Evolutionary conservation across 2,888 invertebrate genomes (phyloP), one percentile per base, ranked within the genome.

Genomic region (Mellilla xanthometata): DNA sequence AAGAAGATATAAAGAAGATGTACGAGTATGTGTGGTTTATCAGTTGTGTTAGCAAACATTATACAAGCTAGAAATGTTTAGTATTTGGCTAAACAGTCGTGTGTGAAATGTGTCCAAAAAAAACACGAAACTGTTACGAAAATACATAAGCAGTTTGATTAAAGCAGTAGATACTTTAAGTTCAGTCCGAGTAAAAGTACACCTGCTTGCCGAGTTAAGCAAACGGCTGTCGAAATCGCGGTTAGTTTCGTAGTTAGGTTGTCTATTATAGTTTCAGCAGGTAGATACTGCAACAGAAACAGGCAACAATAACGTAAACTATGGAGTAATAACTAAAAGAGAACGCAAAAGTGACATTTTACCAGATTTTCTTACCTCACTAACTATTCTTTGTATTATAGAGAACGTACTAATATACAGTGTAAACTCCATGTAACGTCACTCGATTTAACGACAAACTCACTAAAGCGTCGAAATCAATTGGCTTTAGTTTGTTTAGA

Each of bases 311-410:
- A 45, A 47, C 43, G 54, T 48, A 53, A 57, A 53, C 50, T 46
- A 40, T 56, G 52, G 49, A 49, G 53, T 57, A 61, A 61, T 39
- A 46, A 44, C 43, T 9, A 33, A 48, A 54, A 54, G 45, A 48
- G 52, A 56, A 58, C 52, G 52, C 33, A 51, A 48, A 59, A 59
- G 52, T 56, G 52, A 49, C 50, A 59, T 58, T 58, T 59, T 59
- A 55, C 48, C 49, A 56, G 50, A 57, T 58, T 58, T 58, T 57
- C 49, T 41, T 49, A 46, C 53, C 49, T 56, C 58, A 55, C 52
- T 54, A 50, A 46, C 38, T 32, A 44, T 30, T 52, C 52, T 43
- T 56, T 54, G 58, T 56, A 54, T 51, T n/a, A n/a, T n/a, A n/a
- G n/a, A n/a, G n/a, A n/a, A n/a, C n/a, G n/a, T n/a, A n/a, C n/a